phyloP scores from a whole-genome alignment of 2,113 vertebrate genomes.

The Microcebus murinus region DNA sequence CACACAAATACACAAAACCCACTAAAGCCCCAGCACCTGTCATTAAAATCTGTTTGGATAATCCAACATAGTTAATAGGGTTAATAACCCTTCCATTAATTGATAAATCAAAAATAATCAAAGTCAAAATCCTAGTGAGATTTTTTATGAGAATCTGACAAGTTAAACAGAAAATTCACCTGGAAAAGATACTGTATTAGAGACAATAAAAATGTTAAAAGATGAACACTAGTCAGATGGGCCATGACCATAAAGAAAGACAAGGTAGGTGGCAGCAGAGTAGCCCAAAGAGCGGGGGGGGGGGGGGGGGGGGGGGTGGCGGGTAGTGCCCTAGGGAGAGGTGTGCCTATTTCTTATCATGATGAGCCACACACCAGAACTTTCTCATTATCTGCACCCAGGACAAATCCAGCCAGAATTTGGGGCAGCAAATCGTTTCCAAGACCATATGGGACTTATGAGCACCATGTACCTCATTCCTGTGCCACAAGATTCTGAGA shows the following conservation, averaged over 20 bases:
- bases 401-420: not conserved
- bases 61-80: not conserved
- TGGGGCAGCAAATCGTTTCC: not conserved
- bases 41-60: not conserved
- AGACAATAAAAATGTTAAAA: not conserved
- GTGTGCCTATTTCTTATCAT: not conserved
- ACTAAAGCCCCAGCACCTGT: not conserved
- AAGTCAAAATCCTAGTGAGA: not conserved
- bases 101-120: not conserved
- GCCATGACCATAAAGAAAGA: not conserved
- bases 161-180: not conserved
- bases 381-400: not conserved
- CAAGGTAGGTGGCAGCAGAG: not conserved
- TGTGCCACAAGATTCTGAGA: not conserved
- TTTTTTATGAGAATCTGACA: not conserved
- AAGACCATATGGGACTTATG: not conserved
- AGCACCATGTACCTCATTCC: not conserved
- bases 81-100: not conserved
- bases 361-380: not conserved
- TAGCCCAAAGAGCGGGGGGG: not conserved
- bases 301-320: too few relatives aligned
- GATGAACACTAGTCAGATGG: not conserved
- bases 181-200: not conserved
- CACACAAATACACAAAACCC: not conserved
- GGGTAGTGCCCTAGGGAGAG: not conserved